Base-by-base conservation (phyloP, 2,888 invertebrate genomes). In the Nomada fabriciana region DNA sequence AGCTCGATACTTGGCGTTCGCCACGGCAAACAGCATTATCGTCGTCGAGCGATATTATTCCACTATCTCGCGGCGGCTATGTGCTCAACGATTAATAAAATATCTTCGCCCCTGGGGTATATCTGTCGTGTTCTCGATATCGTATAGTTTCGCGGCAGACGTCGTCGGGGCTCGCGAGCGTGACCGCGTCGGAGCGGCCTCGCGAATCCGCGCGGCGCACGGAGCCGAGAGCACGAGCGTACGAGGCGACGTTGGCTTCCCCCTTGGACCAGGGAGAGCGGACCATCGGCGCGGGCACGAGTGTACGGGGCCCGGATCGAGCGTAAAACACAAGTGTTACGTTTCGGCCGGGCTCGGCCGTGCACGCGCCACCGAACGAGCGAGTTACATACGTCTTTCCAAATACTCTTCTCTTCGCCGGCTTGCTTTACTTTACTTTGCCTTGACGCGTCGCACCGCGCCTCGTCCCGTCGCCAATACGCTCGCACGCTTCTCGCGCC, bases 11-110 rank as follows among this genome's bases (percentile, higher is more conserved):
- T 91, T 90, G 89, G 86, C 88, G 84, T 77, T 79, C 80, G 69
- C 71, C 36, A 84, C 85, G 88, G 89, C 89, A 89, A 89, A 89
- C 91, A 88, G 88, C 87, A 92, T 91, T 92, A 92, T 92, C 91
- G 88, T 92, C 85, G 89, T 87, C 89, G 90, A 90, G 89, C 91
- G 89, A 92, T 92, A 92, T 92, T 91, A 90, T 91, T 91, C 88
- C 91, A 92, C 92, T 92, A 92, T 92, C 92, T 92, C 90, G 89
- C 90, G 76, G 77, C 90, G 86, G 90, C 90, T 92, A 92, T 92
- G 91, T 92, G 92, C 89, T 92, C 87, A 91, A 91, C 92, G 92
- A 92, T 92, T 92, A 92, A 92, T 92, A 91, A 92, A 91, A 92
- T 91, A 91, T 92, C 91, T 89, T 87, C 86, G 89, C 84, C 85